phyloP scores from a whole-genome alignment of 2,113 vertebrate species.

The Muscicapa adusta region DNA sequence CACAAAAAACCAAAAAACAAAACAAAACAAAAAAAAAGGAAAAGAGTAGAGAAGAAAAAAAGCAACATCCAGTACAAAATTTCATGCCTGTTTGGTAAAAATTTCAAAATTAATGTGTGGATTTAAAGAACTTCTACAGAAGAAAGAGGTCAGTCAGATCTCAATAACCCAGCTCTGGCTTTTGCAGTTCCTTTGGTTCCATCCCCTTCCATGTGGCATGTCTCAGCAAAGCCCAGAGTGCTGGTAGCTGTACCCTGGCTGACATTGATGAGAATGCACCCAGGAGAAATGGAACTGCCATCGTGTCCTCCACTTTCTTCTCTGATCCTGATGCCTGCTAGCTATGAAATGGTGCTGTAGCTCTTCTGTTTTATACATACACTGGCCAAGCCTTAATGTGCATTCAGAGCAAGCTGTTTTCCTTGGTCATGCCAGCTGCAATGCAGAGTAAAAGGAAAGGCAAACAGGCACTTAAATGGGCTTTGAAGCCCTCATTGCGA shows the following conservation, averaged over 20 bases:
- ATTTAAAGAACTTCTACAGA: background rate
- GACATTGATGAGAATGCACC: background rate
- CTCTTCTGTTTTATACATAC: background rate
- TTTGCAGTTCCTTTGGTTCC: background rate
- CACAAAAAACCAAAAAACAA: too few species aligned
- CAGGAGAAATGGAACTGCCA: background rate
- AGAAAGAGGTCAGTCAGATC: background rate
- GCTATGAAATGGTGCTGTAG: background rate
- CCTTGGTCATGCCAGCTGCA: conserved; percentile 38
- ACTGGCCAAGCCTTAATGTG: background rate
- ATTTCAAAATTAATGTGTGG: background rate
- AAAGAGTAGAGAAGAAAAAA: background rate
- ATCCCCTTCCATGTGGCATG: accelerated
- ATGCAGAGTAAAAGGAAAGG: conserved; percentile 33
- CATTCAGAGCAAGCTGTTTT: conserved; percentile 30
- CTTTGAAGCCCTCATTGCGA: background rate
- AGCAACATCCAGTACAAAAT: background rate
- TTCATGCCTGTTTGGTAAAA: background rate
- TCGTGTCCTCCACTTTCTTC: background rate
- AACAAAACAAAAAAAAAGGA: background rate
- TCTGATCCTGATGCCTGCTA: background rate
- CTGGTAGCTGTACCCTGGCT: background rate
- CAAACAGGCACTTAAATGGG: conserved; percentile 21
- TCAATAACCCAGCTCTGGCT: background rate
- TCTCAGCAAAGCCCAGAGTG: background rate